Base-by-base conservation (phyloP, 2,797 vertebrate species). In the Pseudopleuronectes americanus region DNA sequence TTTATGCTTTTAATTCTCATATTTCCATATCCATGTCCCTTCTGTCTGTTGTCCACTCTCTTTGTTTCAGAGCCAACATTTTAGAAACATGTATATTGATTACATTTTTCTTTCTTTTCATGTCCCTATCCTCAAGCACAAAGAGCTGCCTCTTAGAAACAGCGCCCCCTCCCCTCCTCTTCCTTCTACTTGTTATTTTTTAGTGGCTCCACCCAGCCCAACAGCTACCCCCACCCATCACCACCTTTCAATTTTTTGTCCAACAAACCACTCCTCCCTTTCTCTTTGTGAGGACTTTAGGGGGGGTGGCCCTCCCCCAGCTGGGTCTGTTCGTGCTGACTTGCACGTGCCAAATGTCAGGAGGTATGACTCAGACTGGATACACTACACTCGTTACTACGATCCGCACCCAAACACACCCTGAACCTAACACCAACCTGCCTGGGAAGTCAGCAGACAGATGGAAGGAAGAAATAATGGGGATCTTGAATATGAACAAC, bases 341-440 rank as follows among this genome's bases (percentile, higher is more conserved):
- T 92, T 92, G 92, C 94, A 95, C 92, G 93, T 94, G 94, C 92
- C 84, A 36, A 83, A 87, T 93, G 93, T 89, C 90, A 90, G 87
- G 83, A 86, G 84, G 81, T 88, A 89, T 92, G 89, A 92, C 84
- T 92, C 90, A 91, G 82, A 84, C 68, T 80, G 77, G 89, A 87
- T 82, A 89, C 78, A 48, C 58, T 65, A 84, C 84, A 79, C 77
- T 70, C 28, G 12, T 38, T 51, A 68, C 68, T 75, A 77, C 57
- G 23, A 52, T 68, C 58, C 66, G 72, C 68, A 83, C 76, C 71
- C 76, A 88, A 89, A 83, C 83, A 85, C 86, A 62, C 81, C 83
- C 77, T 77, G 74, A 88, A 85, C 72, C 49, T 36, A 55, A 82
- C 71, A 66, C 82, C 63, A 7, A 49, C 45, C 49, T 31, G 61